Base-by-base conservation (phyloP, 2,797 vertebrate genomes). In the Pangasius macronema region DNA sequence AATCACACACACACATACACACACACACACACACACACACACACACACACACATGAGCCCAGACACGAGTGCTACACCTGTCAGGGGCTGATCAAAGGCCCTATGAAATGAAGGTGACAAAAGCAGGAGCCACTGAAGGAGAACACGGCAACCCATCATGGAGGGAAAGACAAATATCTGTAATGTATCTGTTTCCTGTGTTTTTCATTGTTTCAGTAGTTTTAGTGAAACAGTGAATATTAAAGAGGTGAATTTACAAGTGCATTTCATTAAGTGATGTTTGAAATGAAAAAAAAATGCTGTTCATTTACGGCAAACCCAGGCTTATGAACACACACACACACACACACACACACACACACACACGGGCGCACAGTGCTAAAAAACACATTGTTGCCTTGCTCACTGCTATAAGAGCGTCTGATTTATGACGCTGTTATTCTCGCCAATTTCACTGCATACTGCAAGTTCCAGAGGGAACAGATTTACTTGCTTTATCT, bases 381-480 rank as follows among this genome's bases (percentile, higher is more conserved):
- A 46, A 49, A 49, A 72, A 83, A 53, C 22, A 24, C 53, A 75
- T 51, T 53, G 70, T 59, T 33, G 20, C 18, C 55, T 51, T 82
- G 18, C 63, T 84, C 83, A 3, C 22, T 61, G 79, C 79, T 30
- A 42, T 80, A 61, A 39, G 68, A 81, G 87, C 18, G 39, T 30
- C 86, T 88, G 87, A 93, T 83, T 90, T 90, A 89, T 83, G 89
- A 86, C 83, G 61, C 86, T 86, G 87, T 86, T 89, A 91, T 88
- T 91, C 88, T 63, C 83, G 18, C 87, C 33, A 68, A 87, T 85
- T 86, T 91, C 91, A 86, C 87, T 80, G 46, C 53, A 88, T 89
- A 91, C 92, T 89, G 91, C 84, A 90, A 90, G 77, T 91, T 92
- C 92, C 91, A 75, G 63, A 83, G 88, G 79, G 87, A 91, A 90